These are phyloP conservation scores for Cetoscarus ocellatus DNA, from an alignment of 2,797 vertebrate genomes.

Conservation along the genomic window DNA sequence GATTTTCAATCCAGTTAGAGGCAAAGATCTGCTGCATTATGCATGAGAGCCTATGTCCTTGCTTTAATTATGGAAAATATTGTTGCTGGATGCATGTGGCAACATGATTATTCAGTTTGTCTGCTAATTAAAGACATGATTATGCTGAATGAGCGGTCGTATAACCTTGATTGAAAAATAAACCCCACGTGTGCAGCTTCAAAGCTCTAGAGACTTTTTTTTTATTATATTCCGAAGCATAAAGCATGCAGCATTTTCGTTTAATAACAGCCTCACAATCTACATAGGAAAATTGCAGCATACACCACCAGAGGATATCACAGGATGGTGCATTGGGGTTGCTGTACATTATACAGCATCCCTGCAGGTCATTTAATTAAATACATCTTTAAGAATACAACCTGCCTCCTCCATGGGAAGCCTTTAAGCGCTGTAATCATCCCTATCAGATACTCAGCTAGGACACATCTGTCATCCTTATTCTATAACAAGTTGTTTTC, in stretches of 20 bases:
- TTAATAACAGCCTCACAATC: conserved; percentile 20
- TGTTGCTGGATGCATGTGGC: conserved; percentile 43
- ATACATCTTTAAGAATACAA: conserved; percentile 42
- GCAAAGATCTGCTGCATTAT: conserved; percentile 61
- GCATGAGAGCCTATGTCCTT: conserved; percentile 62
- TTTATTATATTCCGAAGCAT: neutral
- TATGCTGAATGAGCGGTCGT: conserved; percentile 43
- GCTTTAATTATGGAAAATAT: conserved; percentile 61
- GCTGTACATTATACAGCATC: conserved; percentile 9
- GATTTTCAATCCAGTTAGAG: conserved; percentile 7
- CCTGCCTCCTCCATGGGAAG: conserved; percentile 28
- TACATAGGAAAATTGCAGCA: conserved; percentile 3
- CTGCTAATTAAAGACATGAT: conserved; percentile 73
- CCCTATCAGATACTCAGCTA: conserved; percentile 22
- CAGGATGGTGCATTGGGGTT: neutral
- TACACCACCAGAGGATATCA: conserved; percentile 14
- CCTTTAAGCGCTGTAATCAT: conserved; percentile 22
- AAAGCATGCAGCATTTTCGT: conserved; percentile 10
- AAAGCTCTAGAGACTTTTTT: conserved; percentile 51
- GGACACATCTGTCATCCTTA: conserved; percentile 29
- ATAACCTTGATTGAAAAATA: conserved; percentile 62
- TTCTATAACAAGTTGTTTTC: conserved; percentile 45
- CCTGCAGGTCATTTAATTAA: conserved; percentile 56
- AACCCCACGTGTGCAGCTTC: conserved; percentile 41
- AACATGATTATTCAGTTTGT: conserved; percentile 65